phyloP scores from a whole-genome alignment of 2,797 vertebrate species.

The Lagorchestes hirsutus region DNA sequence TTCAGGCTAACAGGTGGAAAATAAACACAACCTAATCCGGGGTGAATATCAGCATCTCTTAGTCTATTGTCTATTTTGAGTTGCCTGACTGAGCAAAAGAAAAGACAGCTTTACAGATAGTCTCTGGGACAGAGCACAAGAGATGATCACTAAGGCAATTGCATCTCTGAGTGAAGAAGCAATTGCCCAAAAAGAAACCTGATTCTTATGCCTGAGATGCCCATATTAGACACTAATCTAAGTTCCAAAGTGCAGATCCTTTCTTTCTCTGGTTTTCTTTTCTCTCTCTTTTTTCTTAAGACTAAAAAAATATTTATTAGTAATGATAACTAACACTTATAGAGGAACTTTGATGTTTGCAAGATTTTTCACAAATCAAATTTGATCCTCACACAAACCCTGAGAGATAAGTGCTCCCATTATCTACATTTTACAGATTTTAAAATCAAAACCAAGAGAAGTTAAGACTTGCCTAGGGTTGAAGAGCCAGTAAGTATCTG shows the following conservation, averaged over 20 bases:
- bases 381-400: not conserved
- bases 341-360: not conserved
- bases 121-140: conserved; percentile 51
- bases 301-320: not conserved
- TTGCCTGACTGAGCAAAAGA: conserved; percentile 74
- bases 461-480: not conserved
- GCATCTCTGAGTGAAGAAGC: not conserved
- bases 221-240: not conserved
- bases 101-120: conserved; percentile 47
- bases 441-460: not conserved
- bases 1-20: conserved; percentile 77
- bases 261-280: not conserved
- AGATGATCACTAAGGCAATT: conserved; percentile 24
- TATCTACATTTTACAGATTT: not conserved
- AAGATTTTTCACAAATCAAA: not conserved
- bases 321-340: not conserved
- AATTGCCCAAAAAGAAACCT: not conserved
- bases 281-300: not conserved
- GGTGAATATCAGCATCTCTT: conserved; percentile 79
- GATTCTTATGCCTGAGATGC: not conserved
- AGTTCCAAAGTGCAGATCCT: not conserved
- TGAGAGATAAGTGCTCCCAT: not conserved
- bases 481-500: not conserved
- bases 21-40: conserved; percentile 74
- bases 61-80: conserved; percentile 70